phyloP scores from a whole-genome alignment of 2,113 vertebrate genomes.

The Laterallus jamaicensis region DNA sequence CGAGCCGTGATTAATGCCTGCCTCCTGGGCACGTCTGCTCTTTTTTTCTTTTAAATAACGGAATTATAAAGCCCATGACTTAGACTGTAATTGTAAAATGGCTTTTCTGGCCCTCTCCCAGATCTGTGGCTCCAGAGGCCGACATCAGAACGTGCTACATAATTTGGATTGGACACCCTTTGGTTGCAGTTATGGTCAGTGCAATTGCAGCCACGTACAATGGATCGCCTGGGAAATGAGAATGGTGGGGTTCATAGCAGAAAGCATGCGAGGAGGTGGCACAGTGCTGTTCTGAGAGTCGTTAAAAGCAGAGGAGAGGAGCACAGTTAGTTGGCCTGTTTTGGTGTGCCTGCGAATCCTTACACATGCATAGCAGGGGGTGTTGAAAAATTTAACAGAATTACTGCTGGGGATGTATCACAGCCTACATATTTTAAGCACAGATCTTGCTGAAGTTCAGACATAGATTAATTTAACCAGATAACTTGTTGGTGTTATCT shows the following conservation, averaged over 20 bases:
- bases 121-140: neutral
- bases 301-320: conserved; percentile 16
- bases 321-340: neutral
- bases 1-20: neutral
- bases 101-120: conserved; percentile 43
- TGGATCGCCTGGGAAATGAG: neutral
- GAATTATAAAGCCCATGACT: neutral
- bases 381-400: conserved; percentile 34
- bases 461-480: conserved; percentile 4
- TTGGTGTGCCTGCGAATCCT: conserved; percentile 9
- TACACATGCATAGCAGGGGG: conserved; percentile 14
- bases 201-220: neutral
- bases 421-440: conserved; percentile 41
- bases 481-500: neutral
- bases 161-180: conserved; percentile 2
- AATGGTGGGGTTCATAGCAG: neutral
- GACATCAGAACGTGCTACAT: neutral
- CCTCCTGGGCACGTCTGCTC: neutral
- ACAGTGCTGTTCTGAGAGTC: neutral
- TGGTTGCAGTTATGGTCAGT: neutral
- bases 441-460: conserved; percentile 23
- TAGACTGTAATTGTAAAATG: conserved; percentile 32
- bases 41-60: neutral
- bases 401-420: conserved; percentile 31
- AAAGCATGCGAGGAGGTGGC: neutral